Evolutionary conservation across 2,113 vertebrate species (phyloP), one percentile per base, ranked within the genome.

Genomic region (Solenodon paradoxus): DNA sequence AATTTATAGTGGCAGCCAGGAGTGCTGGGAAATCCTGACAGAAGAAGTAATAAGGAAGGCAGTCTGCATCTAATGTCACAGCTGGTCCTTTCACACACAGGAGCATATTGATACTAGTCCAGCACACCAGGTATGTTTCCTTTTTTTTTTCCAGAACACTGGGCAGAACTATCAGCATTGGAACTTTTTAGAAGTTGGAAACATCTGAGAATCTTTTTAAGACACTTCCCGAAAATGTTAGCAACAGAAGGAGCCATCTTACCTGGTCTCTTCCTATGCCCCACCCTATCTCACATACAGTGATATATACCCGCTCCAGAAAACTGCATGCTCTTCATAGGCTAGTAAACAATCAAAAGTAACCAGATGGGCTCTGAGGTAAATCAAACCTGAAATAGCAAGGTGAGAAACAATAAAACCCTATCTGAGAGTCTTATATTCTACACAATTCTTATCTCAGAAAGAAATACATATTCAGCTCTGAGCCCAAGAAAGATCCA

Each of bases 171-270:
- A 47, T 35, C 55, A 72, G 59, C 22, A 71, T 0, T 59, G n/a
- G 40, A 40, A 66, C 40, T n/a, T 53, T 93, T 49, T 20, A 24
- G 53, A 92, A 61, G 55, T 45, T 88, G 22, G 61, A 45, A 93
- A 91, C 28, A n/a, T 77, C 35, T 40, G 22, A 88, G 35, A n/a
- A n/a, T n/a, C n/a, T n/a, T n/a, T n/a, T n/a, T n/a, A n/a, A n/a
- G n/a, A n/a, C n/a, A n/a, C n/a, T n/a, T n/a, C n/a, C n/a, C n/a
- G 63, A 91, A 86, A 88, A 72, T 38, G 47, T 82, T 32, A 93
- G 69, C 75, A 68, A 55, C 69, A 51, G 40, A 57, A 88, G 10
- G 22, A 83, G 61, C 22, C 75, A 57, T 49, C 22, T 16, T 30
- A 53, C 24, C 51, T 69, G 35, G 5, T 75, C 49, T 84, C 26